Evolutionary conservation across 2,797 vertebrate genomes (phyloP).

Genomic region (Lepidocolaptes lacrymiger): DNA sequence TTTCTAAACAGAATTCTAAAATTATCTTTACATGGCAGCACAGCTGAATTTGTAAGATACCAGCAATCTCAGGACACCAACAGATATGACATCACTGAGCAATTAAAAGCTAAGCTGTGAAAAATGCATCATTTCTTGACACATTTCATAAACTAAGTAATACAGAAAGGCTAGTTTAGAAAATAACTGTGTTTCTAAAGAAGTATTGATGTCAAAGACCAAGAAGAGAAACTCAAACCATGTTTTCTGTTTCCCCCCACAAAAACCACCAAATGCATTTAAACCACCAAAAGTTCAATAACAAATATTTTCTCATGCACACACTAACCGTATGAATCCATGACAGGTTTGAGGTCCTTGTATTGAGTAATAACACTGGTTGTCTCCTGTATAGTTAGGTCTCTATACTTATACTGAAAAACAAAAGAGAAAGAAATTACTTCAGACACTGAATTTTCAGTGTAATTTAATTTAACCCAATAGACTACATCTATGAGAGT

Average conservation of each 20-base stretch:
- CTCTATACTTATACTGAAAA: constrained; percentile 96
- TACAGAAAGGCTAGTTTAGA: not conserved
- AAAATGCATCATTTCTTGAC: not conserved
- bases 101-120: not conserved
- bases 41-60: not conserved
- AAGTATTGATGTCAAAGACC: not conserved
- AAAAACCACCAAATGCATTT: not conserved
- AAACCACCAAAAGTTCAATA: not conserved
- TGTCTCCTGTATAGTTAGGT: constrained; percentile 92
- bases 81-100: not conserved
- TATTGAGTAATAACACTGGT: constrained; percentile 91
- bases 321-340: constrained; percentile 92
- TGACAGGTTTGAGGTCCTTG: constrained; percentile 95
- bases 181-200: not conserved
- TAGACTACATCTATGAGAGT: not conserved
- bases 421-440: constrained; percentile 52
- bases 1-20: not conserved
- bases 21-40: not conserved
- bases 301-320: not conserved
- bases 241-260: not conserved
- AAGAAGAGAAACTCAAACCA: not conserved
- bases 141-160: not conserved
- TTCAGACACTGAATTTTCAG: not conserved
- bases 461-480: not conserved
- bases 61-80: not conserved